These are phyloP conservation scores for Oryzias javanicus DNA, from an alignment of 2,113 vertebrate species.

Conservation along the genomic window DNA sequence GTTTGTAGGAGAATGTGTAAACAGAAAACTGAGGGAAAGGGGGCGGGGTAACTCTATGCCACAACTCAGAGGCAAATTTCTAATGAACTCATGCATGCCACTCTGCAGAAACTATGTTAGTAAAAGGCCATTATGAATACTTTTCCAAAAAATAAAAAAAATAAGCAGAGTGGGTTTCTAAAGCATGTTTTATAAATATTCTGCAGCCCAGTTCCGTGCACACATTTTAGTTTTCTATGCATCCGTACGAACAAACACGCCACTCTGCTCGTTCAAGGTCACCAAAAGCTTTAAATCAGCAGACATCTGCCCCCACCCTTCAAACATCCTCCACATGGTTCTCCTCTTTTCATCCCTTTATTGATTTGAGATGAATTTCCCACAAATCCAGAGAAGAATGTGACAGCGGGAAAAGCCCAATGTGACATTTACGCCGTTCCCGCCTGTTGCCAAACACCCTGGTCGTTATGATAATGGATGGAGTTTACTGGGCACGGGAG, in stretches of 20 bases:
- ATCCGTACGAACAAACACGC: slow-evolving; percentile 6
- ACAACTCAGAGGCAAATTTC: no score
- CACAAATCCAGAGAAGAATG: slow-evolving; percentile 49
- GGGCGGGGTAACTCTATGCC: no score
- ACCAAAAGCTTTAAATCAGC: slow-evolving; percentile 40
- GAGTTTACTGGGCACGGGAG: slow-evolving; percentile 38
- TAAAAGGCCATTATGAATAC: no score
- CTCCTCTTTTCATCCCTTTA: slow-evolving; percentile 23
- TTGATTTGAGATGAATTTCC: slow-evolving; percentile 41
- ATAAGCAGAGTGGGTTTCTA: no score
- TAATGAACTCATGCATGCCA: no score
- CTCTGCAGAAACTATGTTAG: no score
- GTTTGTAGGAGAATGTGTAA: no score
- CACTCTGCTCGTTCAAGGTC: slow-evolving; percentile 38
- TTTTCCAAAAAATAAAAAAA: no score
- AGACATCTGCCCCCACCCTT: slow-evolving; percentile 18
- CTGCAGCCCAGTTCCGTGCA: no score
- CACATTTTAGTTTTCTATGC: background rate
- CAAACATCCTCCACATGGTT: slow-evolving; percentile 15
- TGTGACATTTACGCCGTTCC: slow-evolving; percentile 45
- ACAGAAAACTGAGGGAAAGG: no score
- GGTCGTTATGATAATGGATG: slow-evolving; percentile 55
- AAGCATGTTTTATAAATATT: no score
- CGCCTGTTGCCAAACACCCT: slow-evolving; percentile 16
- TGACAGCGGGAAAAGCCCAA: slow-evolving; percentile 48